Base-by-base conservation (phyloP, 2,888 invertebrate genomes). In the Cephalotes varians region DNA sequence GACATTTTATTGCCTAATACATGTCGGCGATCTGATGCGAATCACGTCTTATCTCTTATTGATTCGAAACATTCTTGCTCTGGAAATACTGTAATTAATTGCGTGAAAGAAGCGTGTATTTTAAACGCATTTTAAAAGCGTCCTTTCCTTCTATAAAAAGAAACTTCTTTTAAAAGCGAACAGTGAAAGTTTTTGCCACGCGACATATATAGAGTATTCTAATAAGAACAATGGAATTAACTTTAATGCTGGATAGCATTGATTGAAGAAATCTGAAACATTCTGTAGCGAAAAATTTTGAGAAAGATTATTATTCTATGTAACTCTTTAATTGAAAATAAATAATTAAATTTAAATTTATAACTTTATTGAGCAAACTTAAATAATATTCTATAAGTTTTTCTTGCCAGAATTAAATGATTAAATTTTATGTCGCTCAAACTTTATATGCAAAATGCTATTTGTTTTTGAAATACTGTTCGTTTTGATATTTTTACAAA, bases 31-130 rank as follows among this genome's bases (percentile, higher is more conserved):
- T 74, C 49, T 76, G 64, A 76, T 76, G 76, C 76, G 28, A 76
- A 37, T 76, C 76, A 76, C 65, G 76, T 76, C 25, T 65, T 47
- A 31, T 1, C n/a, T 64, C 37, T 76, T 76, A 76, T 76, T 76
- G 65, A 76, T 65, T 65, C 37, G 76, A 76, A 51, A 76, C 64
- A 76, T 76, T 28, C 28, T n/a, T 28, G 51, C 76, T 40, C 25
- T n/a, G 25, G 28, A 28, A 76, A 51, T 9, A 21, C 49, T 62
- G 21, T 62, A 74, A 74, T 76, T 64, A 76, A 76, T 65, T 51
- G 12, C n/a, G n/a, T 28, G 37, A n/a, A 51, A 37, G 12, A 76
- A 76, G 25, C 37, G 37, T 18, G 25, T 62, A 49, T 56, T 25
- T n/a, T 51, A 25, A 76, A 51, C 3, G 15, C 28, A 25, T 51